These are phyloP conservation scores for Halcyon senegalensis DNA, from an alignment of 2,113 vertebrate species.

Conservation along the genomic window DNA sequence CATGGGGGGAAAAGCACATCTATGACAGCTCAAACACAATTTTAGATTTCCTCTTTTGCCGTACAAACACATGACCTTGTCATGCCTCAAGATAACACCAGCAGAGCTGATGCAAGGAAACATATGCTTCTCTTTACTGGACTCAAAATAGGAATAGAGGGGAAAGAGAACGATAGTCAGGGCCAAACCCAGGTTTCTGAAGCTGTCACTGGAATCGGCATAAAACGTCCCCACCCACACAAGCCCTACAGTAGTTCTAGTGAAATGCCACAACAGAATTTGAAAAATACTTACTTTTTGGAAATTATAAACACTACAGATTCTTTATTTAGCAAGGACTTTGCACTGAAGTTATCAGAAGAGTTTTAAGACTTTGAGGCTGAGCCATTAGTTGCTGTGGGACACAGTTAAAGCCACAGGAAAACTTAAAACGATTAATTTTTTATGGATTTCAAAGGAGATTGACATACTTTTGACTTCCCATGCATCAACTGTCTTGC, in stretches of 20 bases:
- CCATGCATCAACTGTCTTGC: background rate
- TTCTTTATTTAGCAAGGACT: background rate
- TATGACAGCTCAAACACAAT: background rate
- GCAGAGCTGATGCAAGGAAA: conserved; percentile 40
- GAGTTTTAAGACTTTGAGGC: background rate
- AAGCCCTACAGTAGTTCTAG: background rate
- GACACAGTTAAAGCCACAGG: background rate
- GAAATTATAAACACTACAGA: background rate
- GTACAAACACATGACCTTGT: conserved; percentile 39
- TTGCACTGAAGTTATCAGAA: background rate
- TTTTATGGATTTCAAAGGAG: conserved; percentile 24
- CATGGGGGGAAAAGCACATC: background rate
- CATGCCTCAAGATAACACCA: conserved; percentile 49
- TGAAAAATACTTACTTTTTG: background rate
- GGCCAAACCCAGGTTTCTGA: background rate
- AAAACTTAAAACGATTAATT: conserved; percentile 7
- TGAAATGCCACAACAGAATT: background rate
- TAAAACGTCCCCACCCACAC: background rate
- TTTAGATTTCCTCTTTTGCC: conserved; percentile 14
- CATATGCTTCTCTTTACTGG: conserved; percentile 52
- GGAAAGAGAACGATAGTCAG: background rate
- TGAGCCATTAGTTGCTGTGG: background rate
- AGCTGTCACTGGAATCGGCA: background rate
- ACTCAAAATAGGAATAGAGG: conserved; percentile 31
- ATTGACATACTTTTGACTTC: background rate